Evolutionary conservation across 1,140 invertebrate species (phyloP), one percentile per base, ranked within the genome.

Genomic region (Ceratitis capitata): DNA sequence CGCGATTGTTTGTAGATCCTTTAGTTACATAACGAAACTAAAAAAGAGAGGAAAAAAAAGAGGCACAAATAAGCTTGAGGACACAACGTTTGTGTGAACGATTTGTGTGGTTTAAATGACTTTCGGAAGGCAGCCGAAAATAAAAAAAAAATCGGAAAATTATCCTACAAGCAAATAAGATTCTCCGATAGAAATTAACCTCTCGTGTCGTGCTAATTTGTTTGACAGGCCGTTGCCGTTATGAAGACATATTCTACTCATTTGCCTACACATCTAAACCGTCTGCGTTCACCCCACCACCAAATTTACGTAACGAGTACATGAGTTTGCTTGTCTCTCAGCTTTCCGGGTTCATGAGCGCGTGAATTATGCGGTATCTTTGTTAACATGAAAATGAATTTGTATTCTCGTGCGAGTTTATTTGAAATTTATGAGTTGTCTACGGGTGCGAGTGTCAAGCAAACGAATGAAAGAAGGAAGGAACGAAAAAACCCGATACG

Each of bases 201-300:
- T 78, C 69, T 78, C 69, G 35, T 78, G 69, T 78, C 69, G 69
- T 39, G 69, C 23, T 78, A 78, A 78, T 78, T 78, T 78, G 35
- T 78, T 78, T 78, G 69, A 78, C 69, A 78, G n/a, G n/a, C 69
- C 39, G 69, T 78, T 78, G 45, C 69, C 69, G 69, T 78, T 78
- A 45, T 78, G 35, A 47, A 78, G 42, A 2, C 69, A 78, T 45
- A 78, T 39, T n/a, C 29, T 12, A 69, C 32, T 69, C 16, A 19
- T 35, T 39, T 69, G 32, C 32, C 61, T 32, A 69, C 39, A 29
- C 61, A 14, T 3, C 61, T 69, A 29, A 56, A n/a, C 61, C 23
- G 16, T 69, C 32, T 16, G 12, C 61, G 12, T 35, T 29, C 32
- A 39, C 26, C 7, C 58, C 39, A 61, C 56, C 14, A 19, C 16